Evolutionary conservation across 2,113 vertebrate genomes (phyloP).

Genomic region (Calyptommatus sinebrachiatus): DNA sequence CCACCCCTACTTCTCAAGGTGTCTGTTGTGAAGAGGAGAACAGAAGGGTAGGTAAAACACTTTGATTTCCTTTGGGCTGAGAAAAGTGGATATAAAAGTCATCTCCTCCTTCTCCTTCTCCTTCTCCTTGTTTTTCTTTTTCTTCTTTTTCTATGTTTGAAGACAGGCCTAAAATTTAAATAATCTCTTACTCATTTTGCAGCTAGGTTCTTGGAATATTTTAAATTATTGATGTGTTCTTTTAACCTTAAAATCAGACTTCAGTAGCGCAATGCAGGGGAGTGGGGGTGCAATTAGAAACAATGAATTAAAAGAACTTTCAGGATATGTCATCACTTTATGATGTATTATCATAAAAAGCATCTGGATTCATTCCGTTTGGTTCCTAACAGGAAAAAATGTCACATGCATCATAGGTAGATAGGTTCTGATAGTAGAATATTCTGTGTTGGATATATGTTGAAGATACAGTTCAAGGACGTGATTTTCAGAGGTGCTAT

Average conservation of each 20-base stretch:
- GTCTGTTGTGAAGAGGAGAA: too few relatives aligned
- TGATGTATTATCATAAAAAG: too few relatives aligned
- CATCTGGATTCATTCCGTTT: neutral
- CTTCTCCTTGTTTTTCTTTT: too few relatives aligned
- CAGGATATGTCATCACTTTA: neutral
- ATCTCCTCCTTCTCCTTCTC: too few relatives aligned
- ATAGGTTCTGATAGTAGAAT: neutral
- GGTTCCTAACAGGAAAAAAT: neutral
- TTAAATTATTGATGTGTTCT: slow-evolving; percentile 7
- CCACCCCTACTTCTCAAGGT: too few relatives aligned
- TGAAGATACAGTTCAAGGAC: neutral
- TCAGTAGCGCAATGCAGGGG: neutral
- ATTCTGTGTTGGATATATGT: neutral
- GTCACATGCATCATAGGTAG: neutral
- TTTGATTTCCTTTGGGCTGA: too few relatives aligned
- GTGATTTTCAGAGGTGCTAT: neutral
- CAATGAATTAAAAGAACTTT: neutral
- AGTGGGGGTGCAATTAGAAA: too few relatives aligned
- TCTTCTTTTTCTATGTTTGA: neutral
- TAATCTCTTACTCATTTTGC: neutral
- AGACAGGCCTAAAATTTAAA: neutral
- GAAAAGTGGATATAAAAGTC: too few relatives aligned
- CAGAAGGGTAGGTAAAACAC: too few relatives aligned
- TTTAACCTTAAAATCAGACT: slow-evolving; percentile 1
- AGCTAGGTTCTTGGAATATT: neutral